Percentiles rank a stretch among this genome's conserved stretches.
Evolutionary conservation across 2,113 vertebrate species (phyloP).

Genomic region (Lamprotornis superbus): DNA sequence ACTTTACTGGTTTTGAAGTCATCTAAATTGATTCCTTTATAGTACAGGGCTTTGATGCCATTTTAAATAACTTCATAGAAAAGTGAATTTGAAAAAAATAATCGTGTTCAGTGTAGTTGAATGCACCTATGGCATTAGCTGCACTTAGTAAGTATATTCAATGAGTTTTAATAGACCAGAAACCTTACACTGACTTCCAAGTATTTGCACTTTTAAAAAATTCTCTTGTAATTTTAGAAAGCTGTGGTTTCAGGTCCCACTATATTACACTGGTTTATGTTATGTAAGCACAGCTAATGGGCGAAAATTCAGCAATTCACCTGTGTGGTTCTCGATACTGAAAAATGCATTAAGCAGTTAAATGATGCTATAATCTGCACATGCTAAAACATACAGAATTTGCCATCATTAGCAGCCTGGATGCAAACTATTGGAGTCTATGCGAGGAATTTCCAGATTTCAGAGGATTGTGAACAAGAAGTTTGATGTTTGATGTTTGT

Average conservation of each 20-base stretch:
- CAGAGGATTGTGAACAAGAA: neutral
- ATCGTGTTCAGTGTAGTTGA: neutral
- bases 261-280: neutral
- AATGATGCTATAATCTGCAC: neutral
- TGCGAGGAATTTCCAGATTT: neutral
- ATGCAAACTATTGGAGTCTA: neutral
- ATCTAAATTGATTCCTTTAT: constrained; percentile 22
- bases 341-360: neutral
- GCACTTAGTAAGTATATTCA: neutral
- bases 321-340: neutral
- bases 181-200: neutral
- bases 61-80: constrained; percentile 17
- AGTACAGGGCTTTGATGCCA: neutral
- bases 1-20: neutral
- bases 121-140: neutral
- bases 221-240: neutral
- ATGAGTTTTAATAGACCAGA: neutral
- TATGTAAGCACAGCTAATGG: neutral
- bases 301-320: neutral
- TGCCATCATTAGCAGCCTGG: neutral
- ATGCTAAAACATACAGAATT: neutral
- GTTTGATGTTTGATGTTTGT: neutral
- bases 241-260: neutral
- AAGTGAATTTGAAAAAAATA: neutral
- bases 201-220: neutral